phyloP scores from a whole-genome alignment of 2,797 vertebrate species.

The Nyctibius grandis region DNA sequence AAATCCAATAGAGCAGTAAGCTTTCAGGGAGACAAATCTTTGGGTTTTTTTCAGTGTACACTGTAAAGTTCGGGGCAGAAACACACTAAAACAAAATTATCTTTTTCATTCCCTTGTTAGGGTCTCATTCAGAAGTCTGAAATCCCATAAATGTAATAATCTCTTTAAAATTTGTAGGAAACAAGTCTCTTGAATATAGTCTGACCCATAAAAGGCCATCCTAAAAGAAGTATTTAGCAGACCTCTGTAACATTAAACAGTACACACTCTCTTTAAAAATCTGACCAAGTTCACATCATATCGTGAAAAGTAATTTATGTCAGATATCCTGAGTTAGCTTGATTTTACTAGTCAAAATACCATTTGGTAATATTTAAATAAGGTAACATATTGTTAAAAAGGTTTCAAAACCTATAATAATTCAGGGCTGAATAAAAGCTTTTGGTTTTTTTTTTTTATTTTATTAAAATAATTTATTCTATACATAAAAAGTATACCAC shows the following conservation, averaged over 20 bases:
- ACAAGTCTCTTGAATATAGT: neutral
- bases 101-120: neutral
- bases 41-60: neutral
- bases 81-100: neutral
- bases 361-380: neutral
- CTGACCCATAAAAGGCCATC: neutral
- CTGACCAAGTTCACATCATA: neutral
- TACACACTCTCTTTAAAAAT: neutral
- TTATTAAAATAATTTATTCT: neutral
- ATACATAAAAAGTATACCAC: neutral
- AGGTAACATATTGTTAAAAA: neutral
- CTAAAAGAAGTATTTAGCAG: neutral
- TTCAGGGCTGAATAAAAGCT: neutral
- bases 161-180: neutral
- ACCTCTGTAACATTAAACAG: neutral
- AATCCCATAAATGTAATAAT: neutral
- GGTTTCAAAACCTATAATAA: neutral
- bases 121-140: neutral
- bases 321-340: neutral
- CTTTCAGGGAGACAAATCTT: neutral
- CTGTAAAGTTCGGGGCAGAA: neutral
- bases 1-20: neutral
- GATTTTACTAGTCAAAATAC: neutral
- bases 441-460: neutral
- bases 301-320: neutral